Percentiles rank a stretch among this genome's conserved stretches.
Conservation (phyloP, 2,797 vertebrate genomes). For the Falco berigora region DNA sequence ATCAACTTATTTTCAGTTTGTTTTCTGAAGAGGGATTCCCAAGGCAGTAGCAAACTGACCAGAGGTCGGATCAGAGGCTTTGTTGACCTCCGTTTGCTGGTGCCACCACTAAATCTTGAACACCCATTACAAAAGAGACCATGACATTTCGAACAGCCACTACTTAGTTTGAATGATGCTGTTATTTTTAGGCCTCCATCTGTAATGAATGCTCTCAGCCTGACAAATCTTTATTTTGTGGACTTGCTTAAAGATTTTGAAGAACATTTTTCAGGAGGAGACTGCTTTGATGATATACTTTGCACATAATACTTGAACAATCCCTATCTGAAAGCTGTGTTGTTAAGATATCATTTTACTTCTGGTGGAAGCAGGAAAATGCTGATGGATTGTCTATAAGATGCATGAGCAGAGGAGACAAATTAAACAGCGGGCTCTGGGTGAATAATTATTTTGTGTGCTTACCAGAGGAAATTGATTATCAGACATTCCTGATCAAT, state of each 20-base stretch:
- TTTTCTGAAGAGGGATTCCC: not conserved
- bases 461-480: slow-evolving; percentile 27
- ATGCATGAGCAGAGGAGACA: not conserved
- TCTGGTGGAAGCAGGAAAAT: not conserved
- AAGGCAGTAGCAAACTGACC: not conserved
- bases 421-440: not conserved
- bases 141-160: not conserved
- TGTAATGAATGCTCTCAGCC: not conserved
- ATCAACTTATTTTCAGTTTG: not conserved
- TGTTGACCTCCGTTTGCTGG: not conserved
- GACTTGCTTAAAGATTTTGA: not conserved
- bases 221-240: not conserved
- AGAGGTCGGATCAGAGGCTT: not conserved
- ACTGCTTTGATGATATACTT: slow-evolving; percentile 23
- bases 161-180: not conserved
- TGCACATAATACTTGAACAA: not conserved
- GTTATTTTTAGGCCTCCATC: not conserved
- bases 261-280: not conserved
- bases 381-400: not conserved
- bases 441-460: slow-evolving; percentile 18
- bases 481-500: slow-evolving; percentile 40
- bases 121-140: not conserved
- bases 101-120: not conserved
- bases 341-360: slow-evolving; percentile 38
- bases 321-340: not conserved